Percentiles rank a stretch among this genome's conserved stretches.
Conservation (phyloP, 2,113 vertebrate genomes). For the Chamaea fasciata region DNA sequence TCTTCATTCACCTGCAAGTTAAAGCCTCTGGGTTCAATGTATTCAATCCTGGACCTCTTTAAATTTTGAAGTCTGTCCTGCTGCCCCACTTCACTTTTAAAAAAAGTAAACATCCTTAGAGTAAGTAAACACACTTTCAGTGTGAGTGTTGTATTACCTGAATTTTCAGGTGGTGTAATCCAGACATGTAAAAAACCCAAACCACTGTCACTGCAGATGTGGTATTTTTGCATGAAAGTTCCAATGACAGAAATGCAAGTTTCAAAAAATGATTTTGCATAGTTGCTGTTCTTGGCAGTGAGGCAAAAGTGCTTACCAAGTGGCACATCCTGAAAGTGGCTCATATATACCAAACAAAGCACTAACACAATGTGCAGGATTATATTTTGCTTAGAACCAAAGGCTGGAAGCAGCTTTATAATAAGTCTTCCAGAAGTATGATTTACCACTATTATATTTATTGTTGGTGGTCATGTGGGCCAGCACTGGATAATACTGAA, state of each 20-base stretch:
- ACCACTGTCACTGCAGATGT: background rate
- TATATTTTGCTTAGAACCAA: background rate
- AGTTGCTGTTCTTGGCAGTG: background rate
- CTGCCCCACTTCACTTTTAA: background rate
- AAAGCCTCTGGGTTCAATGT: background rate
- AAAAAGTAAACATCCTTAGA: background rate
- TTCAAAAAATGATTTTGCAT: background rate
- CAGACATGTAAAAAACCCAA: background rate
- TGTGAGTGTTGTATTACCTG: background rate
- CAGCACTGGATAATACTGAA: background rate
- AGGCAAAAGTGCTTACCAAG: background rate
- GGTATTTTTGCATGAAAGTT: background rate
- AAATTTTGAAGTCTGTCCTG: background rate
- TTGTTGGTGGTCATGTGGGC: slow-evolving; percentile 2
- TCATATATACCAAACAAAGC: background rate
- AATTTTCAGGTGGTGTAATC: background rate
- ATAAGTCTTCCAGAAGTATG: background rate
- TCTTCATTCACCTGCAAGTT: background rate
- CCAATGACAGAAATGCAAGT: background rate
- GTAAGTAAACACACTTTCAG: background rate
- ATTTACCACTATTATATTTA: slow-evolving; percentile 40
- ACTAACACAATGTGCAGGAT: background rate
- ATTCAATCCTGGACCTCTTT: rapidly evolving
- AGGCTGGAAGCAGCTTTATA: background rate
- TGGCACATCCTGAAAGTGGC: background rate